Percentiles rank a stretch among this genome's conserved stretches.
Evolutionary conservation across 92 coral and sea anemone genomes (phyloP).

Genomic region (Palythoa grandiflora): DNA sequence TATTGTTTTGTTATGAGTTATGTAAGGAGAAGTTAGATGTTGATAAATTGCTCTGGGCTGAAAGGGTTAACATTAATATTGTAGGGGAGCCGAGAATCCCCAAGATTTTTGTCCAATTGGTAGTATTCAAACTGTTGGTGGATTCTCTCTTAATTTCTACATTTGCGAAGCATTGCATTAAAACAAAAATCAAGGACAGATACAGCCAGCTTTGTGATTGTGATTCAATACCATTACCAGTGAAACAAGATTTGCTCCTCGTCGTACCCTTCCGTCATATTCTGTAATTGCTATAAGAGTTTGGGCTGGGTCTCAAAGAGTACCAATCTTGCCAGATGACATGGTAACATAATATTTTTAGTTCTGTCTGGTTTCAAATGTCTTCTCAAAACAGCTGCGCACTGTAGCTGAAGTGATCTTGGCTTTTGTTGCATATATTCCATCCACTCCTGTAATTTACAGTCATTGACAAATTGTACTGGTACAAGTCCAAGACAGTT

Average conservation of each 20-base stretch:
- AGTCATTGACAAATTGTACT: constrained; percentile 87
- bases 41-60: no score
- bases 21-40: no score
- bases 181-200: not conserved
- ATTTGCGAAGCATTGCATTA: not conserved
- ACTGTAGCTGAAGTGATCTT: constrained; percentile 89
- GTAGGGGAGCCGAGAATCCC: not conserved
- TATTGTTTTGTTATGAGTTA: no score
- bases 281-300: constrained; percentile 80
- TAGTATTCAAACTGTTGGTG: no score
- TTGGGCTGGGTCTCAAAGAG: constrained; percentile 85
- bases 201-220: not conserved
- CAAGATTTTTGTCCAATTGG: no score
- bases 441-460: constrained; percentile 90
- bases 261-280: constrained; percentile 20
- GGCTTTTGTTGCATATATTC: constrained; percentile 85
- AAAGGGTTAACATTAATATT: not conserved
- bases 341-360: constrained; percentile 79
- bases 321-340: constrained; percentile 78
- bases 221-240: constrained; percentile 8
- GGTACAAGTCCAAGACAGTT: constrained; percentile 94
- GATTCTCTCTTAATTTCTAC: not conserved
- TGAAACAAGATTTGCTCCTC: constrained; percentile 28
- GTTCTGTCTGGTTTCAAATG: constrained; percentile 89
- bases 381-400: constrained; percentile 87